phyloP scores from a whole-genome alignment of 2,797 vertebrate species.

The Antennarius maculatus region DNA sequence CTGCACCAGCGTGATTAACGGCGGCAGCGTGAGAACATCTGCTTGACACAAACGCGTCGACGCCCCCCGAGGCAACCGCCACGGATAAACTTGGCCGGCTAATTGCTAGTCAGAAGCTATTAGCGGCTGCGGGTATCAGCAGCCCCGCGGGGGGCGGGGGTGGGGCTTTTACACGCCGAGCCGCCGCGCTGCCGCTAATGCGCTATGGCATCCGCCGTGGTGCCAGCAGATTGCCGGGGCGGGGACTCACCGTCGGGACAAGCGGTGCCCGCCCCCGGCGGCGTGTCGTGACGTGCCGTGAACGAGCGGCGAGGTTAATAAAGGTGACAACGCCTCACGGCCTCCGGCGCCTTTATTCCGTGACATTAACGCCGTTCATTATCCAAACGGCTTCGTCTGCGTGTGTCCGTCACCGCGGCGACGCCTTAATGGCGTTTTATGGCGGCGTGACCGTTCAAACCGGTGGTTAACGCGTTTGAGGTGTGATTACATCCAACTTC shows the following conservation, averaged over 20 bases:
- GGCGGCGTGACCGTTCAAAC: not conserved
- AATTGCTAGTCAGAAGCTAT: constrained; percentile 82
- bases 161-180: constrained; percentile 63
- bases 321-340: constrained; percentile 47
- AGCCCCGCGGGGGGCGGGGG: constrained; percentile 63
- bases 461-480: too few relatives aligned
- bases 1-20: too few relatives aligned
- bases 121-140: constrained; percentile 71
- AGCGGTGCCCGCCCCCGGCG: constrained; percentile 19
- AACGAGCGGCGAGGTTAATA: constrained; percentile 44
- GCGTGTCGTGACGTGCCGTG: constrained; percentile 12
- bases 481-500: constrained; percentile 6
- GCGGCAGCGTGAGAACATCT: too few relatives aligned
- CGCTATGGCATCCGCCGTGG: constrained; percentile 69
- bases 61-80: too few relatives aligned
- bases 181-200: constrained; percentile 68
- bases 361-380: constrained; percentile 54
- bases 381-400: constrained; percentile 26
- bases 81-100: constrained; percentile 44
- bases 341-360: constrained; percentile 47
- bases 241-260: constrained; percentile 60
- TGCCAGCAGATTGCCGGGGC: constrained; percentile 75
- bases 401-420: constrained; percentile 30
- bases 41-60: too few relatives aligned
- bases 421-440: constrained; percentile 12